Conservation (phyloP, 2,888 invertebrate genomes). For the Ypsolopha scabrella region DNA sequence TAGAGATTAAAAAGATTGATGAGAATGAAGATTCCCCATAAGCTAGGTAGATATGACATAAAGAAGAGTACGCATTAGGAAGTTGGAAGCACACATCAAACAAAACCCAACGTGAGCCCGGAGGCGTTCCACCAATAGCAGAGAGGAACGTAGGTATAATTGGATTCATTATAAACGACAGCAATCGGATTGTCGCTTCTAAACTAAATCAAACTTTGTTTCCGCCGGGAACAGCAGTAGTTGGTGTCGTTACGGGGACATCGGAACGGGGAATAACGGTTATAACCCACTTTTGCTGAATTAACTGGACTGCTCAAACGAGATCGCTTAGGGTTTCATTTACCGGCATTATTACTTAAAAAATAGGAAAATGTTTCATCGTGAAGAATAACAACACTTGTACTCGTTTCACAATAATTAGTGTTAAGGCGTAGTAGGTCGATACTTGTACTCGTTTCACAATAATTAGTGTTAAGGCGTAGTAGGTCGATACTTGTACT, state of each 20-base stretch:
- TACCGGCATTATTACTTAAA: no score
- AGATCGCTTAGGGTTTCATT: no score
- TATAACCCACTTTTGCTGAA: conserved; percentile 27
- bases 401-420: no score
- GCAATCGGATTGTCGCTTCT: conserved; percentile 52
- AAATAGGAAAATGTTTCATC: no score
- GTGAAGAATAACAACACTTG: no score
- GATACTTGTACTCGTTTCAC: no score
- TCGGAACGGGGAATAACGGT: conserved; percentile 12
- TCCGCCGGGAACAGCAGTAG: conserved; percentile 40
- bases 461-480: no score
- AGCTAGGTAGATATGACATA: no score
- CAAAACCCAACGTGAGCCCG: conserved; percentile 6
- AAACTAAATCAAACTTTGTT: conserved; percentile 63
- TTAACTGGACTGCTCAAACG: conserved; percentile 29
- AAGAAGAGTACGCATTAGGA: neutral
- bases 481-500: no score
- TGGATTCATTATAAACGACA: conserved; percentile 37
- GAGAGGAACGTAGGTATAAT: conserved; percentile 23
- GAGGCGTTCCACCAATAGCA: conserved; percentile 3
- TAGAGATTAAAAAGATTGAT: no score
- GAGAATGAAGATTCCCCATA: no score
- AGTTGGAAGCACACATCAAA: conserved; percentile 3
- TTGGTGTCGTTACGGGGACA: conserved; percentile 31
- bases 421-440: no score